phyloP scores from a whole-genome alignment of 2,113 vertebrate species.

The Sprattus sprattus region DNA sequence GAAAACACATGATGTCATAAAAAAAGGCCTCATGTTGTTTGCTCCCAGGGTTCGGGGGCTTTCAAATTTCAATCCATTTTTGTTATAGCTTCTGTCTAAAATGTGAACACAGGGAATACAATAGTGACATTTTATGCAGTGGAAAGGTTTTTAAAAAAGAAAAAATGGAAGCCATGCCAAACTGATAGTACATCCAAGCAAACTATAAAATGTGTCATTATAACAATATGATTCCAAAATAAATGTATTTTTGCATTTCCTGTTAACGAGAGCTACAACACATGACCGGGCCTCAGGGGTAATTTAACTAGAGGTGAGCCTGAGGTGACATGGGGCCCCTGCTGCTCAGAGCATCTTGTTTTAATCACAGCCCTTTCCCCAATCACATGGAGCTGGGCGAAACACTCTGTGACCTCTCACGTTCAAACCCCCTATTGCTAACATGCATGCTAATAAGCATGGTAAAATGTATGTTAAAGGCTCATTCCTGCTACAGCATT shows the following conservation, averaged over 20 bases:
- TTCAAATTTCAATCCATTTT: background rate
- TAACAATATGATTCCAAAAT: background rate
- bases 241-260: background rate
- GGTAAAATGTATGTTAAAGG: background rate
- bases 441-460: background rate
- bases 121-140: background rate
- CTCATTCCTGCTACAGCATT: background rate
- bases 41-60: constrained; percentile 4
- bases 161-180: background rate
- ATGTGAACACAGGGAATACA: background rate
- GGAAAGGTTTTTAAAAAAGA: background rate
- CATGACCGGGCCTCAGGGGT: background rate
- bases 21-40: background rate
- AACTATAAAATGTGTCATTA: background rate
- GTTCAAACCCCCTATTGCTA: background rate
- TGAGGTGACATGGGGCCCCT: background rate
- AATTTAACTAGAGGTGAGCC: background rate
- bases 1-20: constrained; percentile 12
- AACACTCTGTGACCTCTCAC: background rate
- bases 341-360: background rate
- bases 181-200: background rate
- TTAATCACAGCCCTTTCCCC: background rate
- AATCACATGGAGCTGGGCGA: background rate
- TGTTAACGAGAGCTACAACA: background rate
- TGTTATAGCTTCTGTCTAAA: constrained; percentile 10